Evolutionary conservation across 1,140 invertebrate species (phyloP).

Genomic region (Calliphora vicina): DNA sequence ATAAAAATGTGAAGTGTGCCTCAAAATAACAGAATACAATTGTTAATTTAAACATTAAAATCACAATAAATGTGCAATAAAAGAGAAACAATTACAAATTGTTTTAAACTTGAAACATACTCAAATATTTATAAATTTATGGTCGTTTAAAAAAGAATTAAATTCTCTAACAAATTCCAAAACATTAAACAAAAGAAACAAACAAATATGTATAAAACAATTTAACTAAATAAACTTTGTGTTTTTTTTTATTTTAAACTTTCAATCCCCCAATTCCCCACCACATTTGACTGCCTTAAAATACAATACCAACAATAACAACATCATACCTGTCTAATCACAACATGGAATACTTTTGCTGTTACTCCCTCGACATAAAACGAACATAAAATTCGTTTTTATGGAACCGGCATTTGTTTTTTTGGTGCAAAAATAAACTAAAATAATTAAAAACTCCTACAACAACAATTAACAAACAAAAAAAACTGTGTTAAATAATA

Average conservation of each 20-base stretch:
- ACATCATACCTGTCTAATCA: neutral
- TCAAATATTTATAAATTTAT: neutral
- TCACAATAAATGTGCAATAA: neutral
- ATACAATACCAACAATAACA: neutral
- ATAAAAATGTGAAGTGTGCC: neutral
- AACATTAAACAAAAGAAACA: neutral
- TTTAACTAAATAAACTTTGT: neutral
- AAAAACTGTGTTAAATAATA: neutral
- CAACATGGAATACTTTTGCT: neutral
- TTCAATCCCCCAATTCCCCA: neutral
- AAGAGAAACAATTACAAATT: neutral
- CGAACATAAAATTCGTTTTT: neutral
- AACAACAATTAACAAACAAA: slow-evolving; percentile 3
- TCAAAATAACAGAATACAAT: neutral
- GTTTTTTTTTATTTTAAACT: neutral
- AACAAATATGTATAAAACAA: too few relatives aligned
- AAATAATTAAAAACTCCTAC: slow-evolving; percentile 13
- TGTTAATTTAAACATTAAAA: too few relatives aligned
- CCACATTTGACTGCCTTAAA: neutral
- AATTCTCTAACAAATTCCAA: neutral
- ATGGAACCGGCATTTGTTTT: slow-evolving; percentile 25
- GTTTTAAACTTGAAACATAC: neutral
- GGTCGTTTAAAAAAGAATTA: neutral
- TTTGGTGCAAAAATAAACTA: slow-evolving; percentile 13
- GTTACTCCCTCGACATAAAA: neutral